Percentiles rank a stretch among this genome's conserved stretches.
Conservation (phyloP, 1,140 invertebrate species). For the Drosophila sucinea region DNA sequence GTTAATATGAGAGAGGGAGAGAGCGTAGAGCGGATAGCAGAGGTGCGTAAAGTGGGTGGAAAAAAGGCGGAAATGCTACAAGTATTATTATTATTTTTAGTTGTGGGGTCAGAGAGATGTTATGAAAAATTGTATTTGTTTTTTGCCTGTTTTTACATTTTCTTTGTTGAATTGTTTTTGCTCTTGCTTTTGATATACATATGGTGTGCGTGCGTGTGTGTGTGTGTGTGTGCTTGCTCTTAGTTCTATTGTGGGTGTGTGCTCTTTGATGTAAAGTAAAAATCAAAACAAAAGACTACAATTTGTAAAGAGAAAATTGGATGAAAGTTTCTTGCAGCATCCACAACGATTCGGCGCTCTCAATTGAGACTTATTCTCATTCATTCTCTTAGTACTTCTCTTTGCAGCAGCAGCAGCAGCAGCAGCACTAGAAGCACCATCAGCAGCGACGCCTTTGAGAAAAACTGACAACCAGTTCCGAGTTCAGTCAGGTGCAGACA, state of each 20-base stretch:
- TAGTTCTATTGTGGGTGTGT: slow-evolving; percentile 20
- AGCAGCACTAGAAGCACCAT: slow-evolving; percentile 17
- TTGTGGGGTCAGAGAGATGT: slow-evolving; percentile 5
- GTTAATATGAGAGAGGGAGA: slow-evolving; percentile 35
- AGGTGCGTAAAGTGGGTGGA: neutral
- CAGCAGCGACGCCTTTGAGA: slow-evolving; percentile 27
- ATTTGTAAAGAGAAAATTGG: slow-evolving; percentile 19
- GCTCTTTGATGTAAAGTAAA: slow-evolving; percentile 40
- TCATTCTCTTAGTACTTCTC: slow-evolving; percentile 12
- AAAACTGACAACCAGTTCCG: slow-evolving; percentile 28
- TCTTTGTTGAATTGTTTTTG: slow-evolving; percentile 1
- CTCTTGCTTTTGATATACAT: neutral
- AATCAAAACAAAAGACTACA: slow-evolving; percentile 66
- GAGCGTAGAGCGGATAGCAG: neutral
- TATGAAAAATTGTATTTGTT: slow-evolving; percentile 8
- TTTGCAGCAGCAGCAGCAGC: slow-evolving; percentile 8
- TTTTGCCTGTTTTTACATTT: slow-evolving; percentile 17
- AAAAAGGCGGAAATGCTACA: slow-evolving; percentile 47
- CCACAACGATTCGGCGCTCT: slow-evolving; percentile 63
- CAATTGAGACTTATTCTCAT: slow-evolving; percentile 42
- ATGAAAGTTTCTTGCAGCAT: slow-evolving; percentile 54
- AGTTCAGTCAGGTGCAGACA: slow-evolving; percentile 82
- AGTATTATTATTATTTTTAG: slow-evolving; percentile 50
- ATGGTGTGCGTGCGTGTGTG: neutral
- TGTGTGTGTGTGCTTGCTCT: slow-evolving; percentile 44